A percentile compares a stretch with the other conserved stretches of the same genome.
Conservation (phyloP, 2,888 invertebrate genomes). For the Neocrepidodera transversa region DNA sequence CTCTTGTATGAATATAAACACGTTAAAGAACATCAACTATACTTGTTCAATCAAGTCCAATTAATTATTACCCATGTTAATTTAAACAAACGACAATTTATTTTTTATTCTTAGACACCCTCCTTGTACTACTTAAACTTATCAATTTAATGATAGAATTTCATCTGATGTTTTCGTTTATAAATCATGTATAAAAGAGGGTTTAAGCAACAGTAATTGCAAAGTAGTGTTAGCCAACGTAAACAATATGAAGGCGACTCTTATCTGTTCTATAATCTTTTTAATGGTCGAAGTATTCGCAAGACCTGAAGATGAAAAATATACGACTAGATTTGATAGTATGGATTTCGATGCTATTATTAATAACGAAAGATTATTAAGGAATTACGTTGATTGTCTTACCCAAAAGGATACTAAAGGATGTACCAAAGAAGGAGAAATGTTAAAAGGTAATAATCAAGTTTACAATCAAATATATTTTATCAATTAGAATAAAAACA, state of each 20-base stretch:
- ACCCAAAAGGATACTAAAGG: constrained; percentile 68
- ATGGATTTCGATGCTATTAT: constrained; percentile 73
- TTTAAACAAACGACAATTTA: no score
- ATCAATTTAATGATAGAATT: no score
- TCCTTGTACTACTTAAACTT: no score
- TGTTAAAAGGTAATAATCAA: constrained; percentile 77
- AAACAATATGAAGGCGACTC: constrained; percentile 37
- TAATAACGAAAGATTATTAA: constrained; percentile 69
- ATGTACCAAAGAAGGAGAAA: constrained; percentile 74
- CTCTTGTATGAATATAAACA: no score
- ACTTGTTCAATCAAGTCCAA: no score
- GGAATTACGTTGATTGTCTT: constrained; percentile 72
- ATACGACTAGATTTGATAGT: constrained; percentile 74
- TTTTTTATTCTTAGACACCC: no score
- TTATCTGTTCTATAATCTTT: constrained; percentile 24
- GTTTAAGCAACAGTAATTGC: not conserved
- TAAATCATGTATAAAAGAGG: not conserved
- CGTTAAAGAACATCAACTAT: no score
- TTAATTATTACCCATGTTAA: no score
- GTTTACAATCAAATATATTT: no score
- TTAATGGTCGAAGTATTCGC: constrained; percentile 32
- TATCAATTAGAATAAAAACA: no score
- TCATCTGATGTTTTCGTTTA: not conserved
- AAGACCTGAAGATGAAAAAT: constrained; percentile 49
- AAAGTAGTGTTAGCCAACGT: not conserved